phyloP scores from a whole-genome alignment of 1,140 invertebrate species.

The Glomeris maerens region DNA sequence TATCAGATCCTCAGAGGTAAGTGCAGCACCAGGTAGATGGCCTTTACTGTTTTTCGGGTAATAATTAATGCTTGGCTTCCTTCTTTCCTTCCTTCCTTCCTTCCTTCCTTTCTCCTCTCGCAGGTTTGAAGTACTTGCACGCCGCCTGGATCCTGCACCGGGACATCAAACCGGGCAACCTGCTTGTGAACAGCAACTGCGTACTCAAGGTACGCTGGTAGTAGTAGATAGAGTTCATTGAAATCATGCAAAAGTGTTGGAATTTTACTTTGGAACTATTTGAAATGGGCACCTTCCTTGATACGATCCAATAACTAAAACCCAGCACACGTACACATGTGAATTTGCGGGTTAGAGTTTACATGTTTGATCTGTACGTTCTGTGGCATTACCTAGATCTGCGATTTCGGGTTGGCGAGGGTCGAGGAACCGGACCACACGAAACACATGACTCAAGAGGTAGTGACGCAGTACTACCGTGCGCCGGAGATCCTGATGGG shows the following conservation, averaged over 20 bases:
- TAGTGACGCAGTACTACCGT: slow-evolving; percentile 96
- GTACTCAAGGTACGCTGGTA: slow-evolving; percentile 67
- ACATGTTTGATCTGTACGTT: neutral
- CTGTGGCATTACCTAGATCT: slow-evolving; percentile 50
- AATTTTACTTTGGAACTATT: no score
- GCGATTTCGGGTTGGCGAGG: slow-evolving; percentile 89
- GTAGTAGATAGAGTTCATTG: neutral
- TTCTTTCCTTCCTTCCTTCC: slow-evolving; percentile 14
- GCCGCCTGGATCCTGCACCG: slow-evolving; percentile 93
- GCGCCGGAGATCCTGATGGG: slow-evolving; percentile 98
- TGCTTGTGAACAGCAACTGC: slow-evolving; percentile 97
- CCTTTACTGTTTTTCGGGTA: neutral
- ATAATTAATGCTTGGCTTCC: neutral
- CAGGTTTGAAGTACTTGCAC: slow-evolving; percentile 94
- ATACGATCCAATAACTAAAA: no score
- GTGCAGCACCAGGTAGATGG: slow-evolving; percentile 23
- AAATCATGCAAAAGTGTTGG: no score
- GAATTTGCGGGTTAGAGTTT: no score
- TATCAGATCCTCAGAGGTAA: slow-evolving; percentile 98
- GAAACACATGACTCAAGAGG: slow-evolving; percentile 96
- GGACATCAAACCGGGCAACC: slow-evolving; percentile 98
- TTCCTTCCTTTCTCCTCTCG: slow-evolving; percentile 24
- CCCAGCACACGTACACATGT: no score
- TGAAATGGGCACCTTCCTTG: no score
- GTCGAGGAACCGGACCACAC: slow-evolving; percentile 85